Conservation (phyloP, 2,797 vertebrate species). For the Moxostoma hubbsi region DNA sequence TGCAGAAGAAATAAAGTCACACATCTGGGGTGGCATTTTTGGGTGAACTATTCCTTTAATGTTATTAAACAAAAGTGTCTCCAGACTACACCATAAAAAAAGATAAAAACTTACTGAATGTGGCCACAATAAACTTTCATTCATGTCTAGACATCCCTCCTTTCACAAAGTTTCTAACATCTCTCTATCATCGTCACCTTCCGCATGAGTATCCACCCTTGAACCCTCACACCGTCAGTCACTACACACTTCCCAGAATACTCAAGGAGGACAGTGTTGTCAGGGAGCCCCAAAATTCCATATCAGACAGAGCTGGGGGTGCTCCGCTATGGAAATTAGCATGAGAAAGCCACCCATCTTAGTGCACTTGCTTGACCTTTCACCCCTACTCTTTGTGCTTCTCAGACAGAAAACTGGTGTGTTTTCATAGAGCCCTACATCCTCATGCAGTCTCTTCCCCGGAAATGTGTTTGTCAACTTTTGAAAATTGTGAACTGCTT, state of each 20-base stretch:
- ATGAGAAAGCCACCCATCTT: constrained; percentile 84
- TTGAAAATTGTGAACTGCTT: background rate
- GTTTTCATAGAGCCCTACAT: constrained; percentile 62
- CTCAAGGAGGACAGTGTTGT: constrained; percentile 1
- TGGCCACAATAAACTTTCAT: constrained; percentile 18
- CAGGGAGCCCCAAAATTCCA: constrained; percentile 53
- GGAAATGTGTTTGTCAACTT: background rate
- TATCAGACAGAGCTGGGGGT: constrained; percentile 61
- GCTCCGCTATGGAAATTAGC: constrained; percentile 78
- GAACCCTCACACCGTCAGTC: constrained; percentile 40
- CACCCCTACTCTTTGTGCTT: constrained; percentile 79
- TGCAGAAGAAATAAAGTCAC: too few relatives aligned
- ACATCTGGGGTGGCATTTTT: too few relatives aligned
- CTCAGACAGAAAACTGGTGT: constrained; percentile 85
- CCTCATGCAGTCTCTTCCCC: constrained; percentile 20
- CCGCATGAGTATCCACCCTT: background rate
- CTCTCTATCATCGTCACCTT: constrained; percentile 14
- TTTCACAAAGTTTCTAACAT: constrained; percentile 21
- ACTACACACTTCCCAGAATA: constrained; percentile 32
- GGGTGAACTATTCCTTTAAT: background rate
- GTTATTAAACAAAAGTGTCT: background rate
- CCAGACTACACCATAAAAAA: background rate
- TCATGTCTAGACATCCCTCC: constrained; percentile 24
- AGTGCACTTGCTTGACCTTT: constrained; percentile 87
- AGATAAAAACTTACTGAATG: background rate